These are phyloP conservation scores for Thamnophis elegans DNA, from an alignment of 2,797 vertebrate species.

Conservation along the genomic window DNA sequence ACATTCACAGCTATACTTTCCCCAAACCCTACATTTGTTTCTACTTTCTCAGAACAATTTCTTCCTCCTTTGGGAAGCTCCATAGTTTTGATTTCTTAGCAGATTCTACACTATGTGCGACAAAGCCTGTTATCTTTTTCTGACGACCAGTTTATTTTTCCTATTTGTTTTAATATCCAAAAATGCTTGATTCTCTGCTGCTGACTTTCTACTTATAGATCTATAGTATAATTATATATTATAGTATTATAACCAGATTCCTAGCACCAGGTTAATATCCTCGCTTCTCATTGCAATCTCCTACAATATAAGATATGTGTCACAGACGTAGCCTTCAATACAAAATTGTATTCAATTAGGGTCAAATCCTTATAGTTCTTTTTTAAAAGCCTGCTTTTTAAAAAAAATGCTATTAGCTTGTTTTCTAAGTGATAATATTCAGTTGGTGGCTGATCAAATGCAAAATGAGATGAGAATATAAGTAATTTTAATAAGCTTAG, in stretches of 20 bases:
- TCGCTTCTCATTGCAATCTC: background rate
- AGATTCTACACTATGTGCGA: background rate
- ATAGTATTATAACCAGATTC: background rate
- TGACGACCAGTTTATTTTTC: background rate
- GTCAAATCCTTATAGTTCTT: background rate
- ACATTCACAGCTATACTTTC: background rate
- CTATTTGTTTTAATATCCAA: background rate
- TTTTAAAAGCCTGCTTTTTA: background rate
- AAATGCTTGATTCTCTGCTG: background rate
- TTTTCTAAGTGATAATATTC: slow-evolving; percentile 36
- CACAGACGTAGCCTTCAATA: background rate
- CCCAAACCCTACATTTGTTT: background rate
- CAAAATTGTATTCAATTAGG: background rate
- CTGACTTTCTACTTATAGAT: background rate
- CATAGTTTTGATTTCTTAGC: background rate
- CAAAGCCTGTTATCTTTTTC: background rate
- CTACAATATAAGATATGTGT: background rate
- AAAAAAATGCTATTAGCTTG: background rate
- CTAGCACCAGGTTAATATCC: no score
- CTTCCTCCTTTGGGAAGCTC: background rate
- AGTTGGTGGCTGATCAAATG: slow-evolving; percentile 49
- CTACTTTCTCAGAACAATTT: background rate
- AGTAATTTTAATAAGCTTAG: slow-evolving; percentile 60
- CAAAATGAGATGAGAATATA: slow-evolving; percentile 61
- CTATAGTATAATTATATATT: background rate